Percentiles rank a stretch among this genome's conserved stretches.
Conservation (phyloP, 2,797 vertebrate genomes). For the Anas georgica region DNA sequence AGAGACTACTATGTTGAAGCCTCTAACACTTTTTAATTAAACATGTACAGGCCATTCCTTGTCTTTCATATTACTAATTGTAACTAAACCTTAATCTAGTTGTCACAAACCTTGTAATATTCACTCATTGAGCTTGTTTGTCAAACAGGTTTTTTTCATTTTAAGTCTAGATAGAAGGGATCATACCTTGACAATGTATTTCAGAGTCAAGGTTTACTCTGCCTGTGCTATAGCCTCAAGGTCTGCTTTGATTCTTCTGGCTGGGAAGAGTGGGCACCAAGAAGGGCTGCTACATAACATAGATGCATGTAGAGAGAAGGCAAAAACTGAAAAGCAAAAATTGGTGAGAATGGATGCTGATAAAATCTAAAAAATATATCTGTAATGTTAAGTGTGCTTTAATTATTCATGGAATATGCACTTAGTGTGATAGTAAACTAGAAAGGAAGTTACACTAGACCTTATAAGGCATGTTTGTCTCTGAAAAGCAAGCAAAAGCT, state of each 20-base stretch:
- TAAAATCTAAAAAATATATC: background rate
- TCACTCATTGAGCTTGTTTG: background rate
- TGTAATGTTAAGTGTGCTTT: background rate
- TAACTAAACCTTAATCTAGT: background rate
- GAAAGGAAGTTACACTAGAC: background rate
- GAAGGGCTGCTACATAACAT: background rate
- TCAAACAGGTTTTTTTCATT: background rate
- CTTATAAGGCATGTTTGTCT: background rate
- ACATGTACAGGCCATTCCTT: background rate
- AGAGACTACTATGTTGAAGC: background rate
- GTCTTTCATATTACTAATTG: background rate
- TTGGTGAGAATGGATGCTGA: background rate
- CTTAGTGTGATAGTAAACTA: background rate
- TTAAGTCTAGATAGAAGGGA: background rate
- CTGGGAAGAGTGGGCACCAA: background rate
- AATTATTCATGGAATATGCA: background rate
- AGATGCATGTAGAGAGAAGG: background rate
- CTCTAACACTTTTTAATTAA: background rate
- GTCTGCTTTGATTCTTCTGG: background rate
- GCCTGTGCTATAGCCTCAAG: background rate
- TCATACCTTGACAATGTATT: background rate
- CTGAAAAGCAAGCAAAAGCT: background rate
- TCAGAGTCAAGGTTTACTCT: slow-evolving; percentile 18
- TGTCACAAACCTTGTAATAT: background rate
- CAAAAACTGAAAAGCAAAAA: background rate